phyloP scores from a whole-genome alignment of 2,113 vertebrate species.

The Heliornis fulica region DNA sequence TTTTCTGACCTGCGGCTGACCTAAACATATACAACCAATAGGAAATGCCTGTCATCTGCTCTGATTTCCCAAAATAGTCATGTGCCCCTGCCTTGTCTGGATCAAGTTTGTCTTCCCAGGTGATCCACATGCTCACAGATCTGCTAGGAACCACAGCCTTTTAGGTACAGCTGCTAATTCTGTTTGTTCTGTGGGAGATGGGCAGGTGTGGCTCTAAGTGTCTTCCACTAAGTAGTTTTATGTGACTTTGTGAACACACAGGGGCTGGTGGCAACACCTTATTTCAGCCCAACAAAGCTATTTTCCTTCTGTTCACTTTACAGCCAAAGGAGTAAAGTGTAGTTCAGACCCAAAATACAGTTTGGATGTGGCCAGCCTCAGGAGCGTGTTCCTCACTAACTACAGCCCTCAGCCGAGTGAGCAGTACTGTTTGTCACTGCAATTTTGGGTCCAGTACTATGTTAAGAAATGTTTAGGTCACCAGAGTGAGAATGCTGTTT shows the following conservation, averaged over 20 bases:
- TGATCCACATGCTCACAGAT: neutral
- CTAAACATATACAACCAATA: neutral
- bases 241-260: fast-evolving
- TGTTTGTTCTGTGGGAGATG: neutral
- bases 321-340: neutral
- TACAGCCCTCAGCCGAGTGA: neutral
- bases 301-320: neutral
- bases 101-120: neutral
- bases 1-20: neutral
- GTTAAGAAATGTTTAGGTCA: neutral
- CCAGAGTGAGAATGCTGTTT: neutral
- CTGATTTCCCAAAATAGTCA: neutral
- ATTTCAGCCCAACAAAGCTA: neutral
- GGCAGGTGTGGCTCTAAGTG: fast-evolving
- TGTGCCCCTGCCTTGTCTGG: neutral
- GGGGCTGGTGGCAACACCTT: neutral
- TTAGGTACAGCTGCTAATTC: neutral
- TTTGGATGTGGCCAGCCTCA: neutral
- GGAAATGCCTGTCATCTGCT: neutral
- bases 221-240: neutral
- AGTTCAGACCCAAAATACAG: neutral
- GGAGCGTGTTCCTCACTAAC: neutral
- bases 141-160: neutral
- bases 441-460: neutral
- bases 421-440: neutral